These are phyloP conservation scores for Eublepharis macularius DNA, from an alignment of 2,113 vertebrate species.

Conservation along the genomic window DNA sequence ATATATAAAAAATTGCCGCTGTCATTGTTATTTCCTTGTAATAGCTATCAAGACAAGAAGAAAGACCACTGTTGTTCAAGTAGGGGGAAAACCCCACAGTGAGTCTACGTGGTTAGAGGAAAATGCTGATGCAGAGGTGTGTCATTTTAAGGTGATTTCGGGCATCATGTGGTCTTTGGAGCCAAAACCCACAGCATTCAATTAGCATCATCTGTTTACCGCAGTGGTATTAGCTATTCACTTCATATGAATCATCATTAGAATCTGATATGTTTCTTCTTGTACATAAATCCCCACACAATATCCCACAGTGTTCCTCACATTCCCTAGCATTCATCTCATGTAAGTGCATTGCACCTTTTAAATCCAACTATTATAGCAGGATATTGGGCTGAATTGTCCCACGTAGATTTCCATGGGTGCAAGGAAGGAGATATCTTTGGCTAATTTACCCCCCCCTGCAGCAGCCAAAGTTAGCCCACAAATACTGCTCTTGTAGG, in stretches of 20 bases:
- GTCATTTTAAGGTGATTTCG: rapidly evolving
- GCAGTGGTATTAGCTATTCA: background rate
- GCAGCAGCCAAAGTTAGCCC: too few relatives aligned
- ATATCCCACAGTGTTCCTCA: background rate
- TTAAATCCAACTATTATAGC: background rate
- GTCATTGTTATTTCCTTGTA: conserved; percentile 11
- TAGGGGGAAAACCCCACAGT: background rate
- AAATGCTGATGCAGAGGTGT: background rate
- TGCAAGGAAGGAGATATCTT: too few relatives aligned
- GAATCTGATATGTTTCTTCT: background rate
- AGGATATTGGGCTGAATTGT: too few relatives aligned
- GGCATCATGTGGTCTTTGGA: rapidly evolving
- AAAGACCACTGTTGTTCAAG: conserved; percentile 1
- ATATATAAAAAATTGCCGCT: conserved; percentile 14
- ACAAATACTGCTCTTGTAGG: too few relatives aligned
- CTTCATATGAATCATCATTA: background rate
- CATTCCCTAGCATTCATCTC: background rate
- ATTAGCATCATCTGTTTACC: background rate
- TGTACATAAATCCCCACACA: background rate
- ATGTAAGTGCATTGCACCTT: background rate
- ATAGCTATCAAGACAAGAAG: conserved; percentile 1
- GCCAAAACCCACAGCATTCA: background rate
- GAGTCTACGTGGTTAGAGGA: background rate
- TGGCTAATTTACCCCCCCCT: too few relatives aligned
- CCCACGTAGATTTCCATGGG: too few relatives aligned